Evolutionary conservation across 2,888 invertebrate species (phyloP).

Genomic region (Sinopyrophorus schimmeli): DNA sequence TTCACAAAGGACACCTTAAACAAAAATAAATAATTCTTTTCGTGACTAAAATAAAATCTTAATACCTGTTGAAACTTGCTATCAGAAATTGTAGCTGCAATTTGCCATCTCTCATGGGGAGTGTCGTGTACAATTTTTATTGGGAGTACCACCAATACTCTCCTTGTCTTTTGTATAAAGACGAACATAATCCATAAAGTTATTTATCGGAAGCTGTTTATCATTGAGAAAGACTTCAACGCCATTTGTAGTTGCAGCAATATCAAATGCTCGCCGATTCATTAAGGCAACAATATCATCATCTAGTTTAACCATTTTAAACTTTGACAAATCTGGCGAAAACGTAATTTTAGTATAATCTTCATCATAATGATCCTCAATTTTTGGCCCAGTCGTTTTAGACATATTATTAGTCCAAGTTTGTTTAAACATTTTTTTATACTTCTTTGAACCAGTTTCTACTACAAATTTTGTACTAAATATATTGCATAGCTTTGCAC

Average conservation of each 20-base stretch:
- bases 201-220: conserved; percentile 79
- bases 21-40: too few species aligned
- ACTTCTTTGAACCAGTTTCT: conserved; percentile 89
- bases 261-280: conserved; percentile 92
- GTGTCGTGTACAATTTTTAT: conserved; percentile 86
- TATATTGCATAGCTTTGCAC: conserved; percentile 98
- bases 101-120: conserved; percentile 91
- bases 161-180: conserved; percentile 82
- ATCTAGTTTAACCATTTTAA: conserved; percentile 92
- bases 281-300: conserved; percentile 91
- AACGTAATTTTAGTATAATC: conserved; percentile 95
- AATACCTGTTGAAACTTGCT: conserved; percentile 90
- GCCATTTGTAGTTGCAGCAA: conserved; percentile 88
- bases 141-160: conserved; percentile 80
- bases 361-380: conserved; percentile 72
- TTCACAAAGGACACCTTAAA: conserved; percentile 96
- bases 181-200: conserved; percentile 95
- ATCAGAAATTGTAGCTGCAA: conserved; percentile 84
- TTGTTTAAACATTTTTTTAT: conserved; percentile 88
- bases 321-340: conserved; percentile 90
- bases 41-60: too few species aligned
- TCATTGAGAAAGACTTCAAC: conserved; percentile 93
- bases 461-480: conserved; percentile 96
- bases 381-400: conserved; percentile 84
- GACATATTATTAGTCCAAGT: conserved; percentile 97